phyloP scores from a whole-genome alignment of 2,888 invertebrate genomes.

The Gandaritis pyraliata region DNA sequence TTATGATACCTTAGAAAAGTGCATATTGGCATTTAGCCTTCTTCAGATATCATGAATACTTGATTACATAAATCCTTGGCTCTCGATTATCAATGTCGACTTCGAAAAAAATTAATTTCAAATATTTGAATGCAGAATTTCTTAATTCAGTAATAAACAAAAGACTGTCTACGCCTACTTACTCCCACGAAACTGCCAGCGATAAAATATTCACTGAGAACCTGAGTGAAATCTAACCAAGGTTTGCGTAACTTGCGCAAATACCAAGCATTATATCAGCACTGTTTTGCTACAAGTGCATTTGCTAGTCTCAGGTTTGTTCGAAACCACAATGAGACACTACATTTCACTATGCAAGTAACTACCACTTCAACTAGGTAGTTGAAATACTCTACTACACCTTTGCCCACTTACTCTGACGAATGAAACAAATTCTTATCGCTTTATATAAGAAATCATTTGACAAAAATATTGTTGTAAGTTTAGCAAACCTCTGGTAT shows the following conservation, averaged over 20 bases:
- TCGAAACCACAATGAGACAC: conserved; percentile 28
- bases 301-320: conserved; percentile 28
- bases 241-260: conserved; percentile 7
- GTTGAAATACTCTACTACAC: not conserved
- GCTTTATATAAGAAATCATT: too few species aligned
- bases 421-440: not conserved
- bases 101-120: too few species aligned
- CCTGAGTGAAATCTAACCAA: conserved; percentile 1
- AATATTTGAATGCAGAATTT: too few species aligned
- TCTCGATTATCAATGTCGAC: too few species aligned
- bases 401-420: not conserved
- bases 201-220: not conserved
- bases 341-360: conserved; percentile 22
- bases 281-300: conserved; percentile 29
- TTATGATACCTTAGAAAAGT: too few species aligned
- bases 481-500: too few species aligned
- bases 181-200: not conserved
- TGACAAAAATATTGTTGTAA: too few species aligned
- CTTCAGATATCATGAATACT: too few species aligned
- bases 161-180: too few species aligned
- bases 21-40: too few species aligned
- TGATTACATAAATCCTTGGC: too few species aligned
- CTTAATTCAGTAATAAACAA: too few species aligned
- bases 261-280: conserved; percentile 15
- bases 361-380: conserved; percentile 6